Base-by-base conservation (phyloP, 2,113 vertebrate species). In the Siniperca chuatsi region DNA sequence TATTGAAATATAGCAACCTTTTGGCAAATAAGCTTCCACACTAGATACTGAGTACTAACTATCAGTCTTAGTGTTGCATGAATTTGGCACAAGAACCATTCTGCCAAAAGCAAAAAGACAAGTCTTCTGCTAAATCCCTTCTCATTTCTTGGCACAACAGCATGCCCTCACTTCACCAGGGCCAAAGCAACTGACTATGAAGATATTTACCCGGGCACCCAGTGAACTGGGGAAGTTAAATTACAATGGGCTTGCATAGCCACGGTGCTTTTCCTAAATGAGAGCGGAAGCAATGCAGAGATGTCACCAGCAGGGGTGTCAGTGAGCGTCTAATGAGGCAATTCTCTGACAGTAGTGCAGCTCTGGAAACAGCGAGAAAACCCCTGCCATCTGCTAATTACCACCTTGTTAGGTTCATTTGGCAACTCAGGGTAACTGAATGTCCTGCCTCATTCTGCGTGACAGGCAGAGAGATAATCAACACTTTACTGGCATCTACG, bases 281-380 rank as follows among this genome's bases (percentile, higher is more conserved):
- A 81, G 72, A 67, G 75, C 1, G 46, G 78, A 75, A 55, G 81
- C 79, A 75, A 81, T 73, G 83, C 40, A 50, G 83, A 87, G 37
- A 80, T 60, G 85, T 89, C 75, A 85, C 82, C 80, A 75, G 88
- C 85, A 82, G 90, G 86, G 87, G 86, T 86, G 90, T 89, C 89
- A 73, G 81, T 82, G 79, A 88, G 86, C 58, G 75, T 90, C 92
- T 96, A 94, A 95, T 90, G 89, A 94, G 93, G 85, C 86, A 85
- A 78, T 86, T 90, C 89, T 70, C 48, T 90, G 90, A 90, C 82
- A 87, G 83, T 40, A 16, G 78, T 48, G 58, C 50, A 58, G 79
- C 77, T 61, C 86, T 46, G 15, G 83, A 85, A 74, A 84, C 82
- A 73, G 57, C 7, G 9, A 71, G 65, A 78, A 66, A 79, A 81